phyloP scores from a whole-genome alignment of 2,797 vertebrate genomes.

The Choloepus didactylus region DNA sequence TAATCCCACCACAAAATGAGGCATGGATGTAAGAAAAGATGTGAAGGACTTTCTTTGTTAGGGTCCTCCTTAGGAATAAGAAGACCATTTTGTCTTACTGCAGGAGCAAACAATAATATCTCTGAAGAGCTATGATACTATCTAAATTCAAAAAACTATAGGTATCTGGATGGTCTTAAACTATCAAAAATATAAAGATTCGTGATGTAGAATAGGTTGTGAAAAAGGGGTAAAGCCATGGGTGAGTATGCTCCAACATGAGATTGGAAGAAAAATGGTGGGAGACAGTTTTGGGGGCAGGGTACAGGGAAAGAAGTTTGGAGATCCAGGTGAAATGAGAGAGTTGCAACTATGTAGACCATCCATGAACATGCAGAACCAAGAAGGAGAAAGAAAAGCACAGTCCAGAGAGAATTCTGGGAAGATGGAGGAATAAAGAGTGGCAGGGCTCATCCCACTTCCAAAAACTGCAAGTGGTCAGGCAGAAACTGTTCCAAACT shows the following conservation, averaged over 20 bases:
- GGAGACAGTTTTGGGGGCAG: neutral
- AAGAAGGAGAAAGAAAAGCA: neutral
- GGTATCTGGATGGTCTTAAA: neutral
- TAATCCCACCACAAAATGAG: neutral
- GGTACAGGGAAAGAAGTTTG: neutral
- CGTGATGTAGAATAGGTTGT: neutral
- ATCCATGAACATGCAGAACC: neutral
- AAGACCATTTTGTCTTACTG: neutral
- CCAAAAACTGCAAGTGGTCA: no score
- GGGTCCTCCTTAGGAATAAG: neutral
- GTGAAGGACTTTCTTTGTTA: neutral
- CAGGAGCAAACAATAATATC: neutral
- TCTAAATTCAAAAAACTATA: neutral
- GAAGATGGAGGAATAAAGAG: no score
- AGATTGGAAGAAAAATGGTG: neutral
- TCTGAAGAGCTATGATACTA: neutral
- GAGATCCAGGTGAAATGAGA: neutral
- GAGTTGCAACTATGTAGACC: no score
- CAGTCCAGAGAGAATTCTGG: neutral
- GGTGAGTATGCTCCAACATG: neutral
- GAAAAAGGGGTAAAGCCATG: neutral
- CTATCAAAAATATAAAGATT: neutral
- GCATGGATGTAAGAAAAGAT: neutral
- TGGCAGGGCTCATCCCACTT: no score
- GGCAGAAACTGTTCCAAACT: no score